A percentile compares a stretch with the other conserved stretches of the same genome.
These are phyloP conservation scores for Conistra vaccinii DNA, from an alignment of 2,888 invertebrate genomes.

Conservation along the genomic window DNA sequence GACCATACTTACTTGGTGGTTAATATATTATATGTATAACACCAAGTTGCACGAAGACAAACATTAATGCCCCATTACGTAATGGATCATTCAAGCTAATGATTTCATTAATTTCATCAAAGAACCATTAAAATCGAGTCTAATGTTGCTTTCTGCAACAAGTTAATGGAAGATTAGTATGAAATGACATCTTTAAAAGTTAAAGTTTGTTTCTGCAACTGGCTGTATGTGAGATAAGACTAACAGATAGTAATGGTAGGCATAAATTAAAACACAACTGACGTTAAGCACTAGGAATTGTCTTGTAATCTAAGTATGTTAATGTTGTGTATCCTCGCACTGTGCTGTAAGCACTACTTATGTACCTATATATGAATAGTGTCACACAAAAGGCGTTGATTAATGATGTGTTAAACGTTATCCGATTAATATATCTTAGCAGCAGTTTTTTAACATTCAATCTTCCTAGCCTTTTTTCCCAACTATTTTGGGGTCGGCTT, in stretches of 20 bases:
- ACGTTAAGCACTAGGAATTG: background rate
- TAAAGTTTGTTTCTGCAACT: too few relatives aligned
- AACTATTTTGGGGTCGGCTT: too few relatives aligned
- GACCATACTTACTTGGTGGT: background rate
- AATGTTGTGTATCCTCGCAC: constrained; percentile 8
- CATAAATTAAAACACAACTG: constrained; percentile 33
- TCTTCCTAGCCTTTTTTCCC: too few relatives aligned
- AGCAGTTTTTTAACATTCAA: background rate
- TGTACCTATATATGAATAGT: background rate
- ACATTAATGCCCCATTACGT: too few relatives aligned
- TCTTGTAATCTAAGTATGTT: constrained; percentile 24
- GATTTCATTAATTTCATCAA: too few relatives aligned
- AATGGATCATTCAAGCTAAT: too few relatives aligned
- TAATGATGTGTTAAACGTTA: background rate
- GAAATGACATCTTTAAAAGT: too few relatives aligned
- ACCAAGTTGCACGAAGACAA: too few relatives aligned
- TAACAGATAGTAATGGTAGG: constrained; percentile 1
- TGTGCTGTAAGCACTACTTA: background rate
- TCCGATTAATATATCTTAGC: background rate
- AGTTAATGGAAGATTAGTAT: too few relatives aligned
- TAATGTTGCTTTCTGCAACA: too few relatives aligned
- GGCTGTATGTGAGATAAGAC: constrained; percentile 14
- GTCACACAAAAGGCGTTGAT: background rate
- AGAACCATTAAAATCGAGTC: too few relatives aligned
- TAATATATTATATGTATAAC: too few relatives aligned